Percentiles rank a stretch among this genome's conserved stretches.
These are phyloP conservation scores for Heliangelus exortis DNA, from an alignment of 2,797 vertebrate species.

Conservation along the genomic window DNA sequence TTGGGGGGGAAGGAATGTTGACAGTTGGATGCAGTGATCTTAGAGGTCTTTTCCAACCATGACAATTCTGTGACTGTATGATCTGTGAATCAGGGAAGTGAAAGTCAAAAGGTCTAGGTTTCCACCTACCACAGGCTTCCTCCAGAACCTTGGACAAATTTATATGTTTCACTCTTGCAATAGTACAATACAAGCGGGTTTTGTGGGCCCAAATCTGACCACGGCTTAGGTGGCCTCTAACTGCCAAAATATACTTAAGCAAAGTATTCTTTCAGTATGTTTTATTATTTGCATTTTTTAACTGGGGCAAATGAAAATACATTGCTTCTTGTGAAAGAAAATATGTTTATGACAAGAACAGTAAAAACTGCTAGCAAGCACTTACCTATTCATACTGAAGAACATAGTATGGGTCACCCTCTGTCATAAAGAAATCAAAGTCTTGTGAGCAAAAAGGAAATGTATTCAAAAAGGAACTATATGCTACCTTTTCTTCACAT, in stretches of 20 bases:
- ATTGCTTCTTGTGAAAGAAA: not conserved
- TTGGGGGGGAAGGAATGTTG: no score
- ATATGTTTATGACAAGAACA: not conserved
- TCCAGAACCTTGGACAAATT: not conserved
- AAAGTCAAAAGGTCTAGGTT: not conserved
- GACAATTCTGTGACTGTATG: no score
- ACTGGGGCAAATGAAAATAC: not conserved
- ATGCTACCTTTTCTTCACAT: not conserved
- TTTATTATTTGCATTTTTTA: not conserved
- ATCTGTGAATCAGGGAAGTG: not conserved
- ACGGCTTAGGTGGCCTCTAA: not conserved
- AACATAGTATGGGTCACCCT: slow-evolving; percentile 91
- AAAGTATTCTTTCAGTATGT: not conserved
- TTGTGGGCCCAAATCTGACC: not conserved
- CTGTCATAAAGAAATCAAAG: slow-evolving; percentile 89
- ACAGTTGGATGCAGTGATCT: no score
- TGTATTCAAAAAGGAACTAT: not conserved
- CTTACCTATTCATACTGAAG: slow-evolving; percentile 87
- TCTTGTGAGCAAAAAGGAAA: slow-evolving; percentile 76
- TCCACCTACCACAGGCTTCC: not conserved
- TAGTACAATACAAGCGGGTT: not conserved
- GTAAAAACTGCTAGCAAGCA: not conserved
- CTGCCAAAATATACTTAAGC: not conserved
- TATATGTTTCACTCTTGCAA: not conserved
- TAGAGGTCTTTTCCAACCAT: no score